Percentiles rank a stretch among this genome's conserved stretches.
Evolutionary conservation across 1,140 invertebrate genomes (phyloP).

Genomic region (Bombus impatiens): DNA sequence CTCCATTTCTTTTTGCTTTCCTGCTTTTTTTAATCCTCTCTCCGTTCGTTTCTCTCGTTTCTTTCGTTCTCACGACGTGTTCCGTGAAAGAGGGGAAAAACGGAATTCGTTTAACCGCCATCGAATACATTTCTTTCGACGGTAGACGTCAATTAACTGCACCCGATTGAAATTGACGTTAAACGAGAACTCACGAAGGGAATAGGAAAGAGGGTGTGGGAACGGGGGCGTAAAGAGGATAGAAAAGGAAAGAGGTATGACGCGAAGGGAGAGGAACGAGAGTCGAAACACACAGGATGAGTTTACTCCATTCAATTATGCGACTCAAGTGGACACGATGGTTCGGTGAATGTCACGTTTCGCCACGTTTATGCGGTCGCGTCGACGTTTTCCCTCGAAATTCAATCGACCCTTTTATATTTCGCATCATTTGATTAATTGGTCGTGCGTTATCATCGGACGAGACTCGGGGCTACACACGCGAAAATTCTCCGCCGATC

Average conservation of each 20-base stretch:
- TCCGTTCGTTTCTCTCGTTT: neutral
- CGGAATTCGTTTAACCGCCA: slow-evolving; percentile 68
- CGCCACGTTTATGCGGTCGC: slow-evolving; percentile 26
- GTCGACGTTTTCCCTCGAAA: slow-evolving; percentile 39
- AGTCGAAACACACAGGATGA: slow-evolving; percentile 37
- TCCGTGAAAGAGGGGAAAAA: slow-evolving; percentile 26
- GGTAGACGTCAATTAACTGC: slow-evolving; percentile 67
- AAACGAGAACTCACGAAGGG: slow-evolving; percentile 41
- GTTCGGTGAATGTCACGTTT: slow-evolving; percentile 64
- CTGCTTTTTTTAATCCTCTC: neutral
- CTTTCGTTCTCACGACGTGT: slow-evolving; percentile 1
- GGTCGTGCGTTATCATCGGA: slow-evolving; percentile 39
- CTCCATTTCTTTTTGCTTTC: neutral
- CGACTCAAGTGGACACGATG: slow-evolving; percentile 63
- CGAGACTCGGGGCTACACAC: too few species aligned
- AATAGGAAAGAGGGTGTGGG: neutral
- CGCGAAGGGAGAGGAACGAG: neutral
- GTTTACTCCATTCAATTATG: slow-evolving; percentile 68
- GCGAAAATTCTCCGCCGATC: too few species aligned
- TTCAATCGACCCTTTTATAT: slow-evolving; percentile 56
- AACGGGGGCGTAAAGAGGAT: neutral
- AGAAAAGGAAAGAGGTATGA: neutral
- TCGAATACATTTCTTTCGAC: slow-evolving; percentile 70
- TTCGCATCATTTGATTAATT: slow-evolving; percentile 61
- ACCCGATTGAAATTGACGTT: slow-evolving; percentile 66